Conservation (phyloP, 2,797 vertebrate species). For the Esox masquinongy region DNA sequence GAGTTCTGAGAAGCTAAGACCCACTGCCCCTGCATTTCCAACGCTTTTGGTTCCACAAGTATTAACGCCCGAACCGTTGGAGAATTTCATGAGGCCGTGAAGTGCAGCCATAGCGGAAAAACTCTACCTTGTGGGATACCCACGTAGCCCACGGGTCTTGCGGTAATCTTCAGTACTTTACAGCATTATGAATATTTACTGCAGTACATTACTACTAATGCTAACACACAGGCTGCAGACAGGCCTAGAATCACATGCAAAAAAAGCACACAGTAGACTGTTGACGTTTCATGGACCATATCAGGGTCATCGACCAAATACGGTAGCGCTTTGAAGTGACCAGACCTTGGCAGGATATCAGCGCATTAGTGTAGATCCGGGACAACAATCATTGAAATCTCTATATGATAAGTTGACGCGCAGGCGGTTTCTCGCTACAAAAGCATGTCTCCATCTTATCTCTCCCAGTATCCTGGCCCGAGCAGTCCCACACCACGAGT, state of each 20-base stretch:
- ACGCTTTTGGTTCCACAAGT: slow-evolving; percentile 20
- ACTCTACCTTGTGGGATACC: not conserved
- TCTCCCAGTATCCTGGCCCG: slow-evolving; percentile 49
- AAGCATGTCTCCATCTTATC: slow-evolving; percentile 43
- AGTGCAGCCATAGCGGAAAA: not conserved
- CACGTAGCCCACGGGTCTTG: not conserved
- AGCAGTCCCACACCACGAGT: slow-evolving; percentile 36
- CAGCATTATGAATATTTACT: slow-evolving; percentile 17
- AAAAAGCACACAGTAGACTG: not conserved
- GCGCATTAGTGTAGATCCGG: slow-evolving; percentile 21
- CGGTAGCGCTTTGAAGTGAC: slow-evolving; percentile 31
- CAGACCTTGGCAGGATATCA: slow-evolving; percentile 28
- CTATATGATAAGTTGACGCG: slow-evolving; percentile 49
- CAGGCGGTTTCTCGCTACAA: slow-evolving; percentile 35
- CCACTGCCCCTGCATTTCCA: slow-evolving; percentile 24
- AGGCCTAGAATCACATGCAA: not conserved
- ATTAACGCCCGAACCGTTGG: slow-evolving; percentile 26
- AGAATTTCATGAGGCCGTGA: not conserved
- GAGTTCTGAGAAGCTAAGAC: slow-evolving; percentile 49
- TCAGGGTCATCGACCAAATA: slow-evolving; percentile 4
- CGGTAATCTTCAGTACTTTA: slow-evolving; percentile 14
- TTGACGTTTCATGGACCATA: slow-evolving; percentile 12
- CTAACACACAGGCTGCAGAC: not conserved
- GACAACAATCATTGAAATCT: slow-evolving; percentile 43
- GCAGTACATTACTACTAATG: too few relatives aligned